A percentile compares a stretch with the other conserved stretches of the same genome.
Evolutionary conservation across 2,113 vertebrate species (phyloP).

Genomic region (Hipposideros armiger): DNA sequence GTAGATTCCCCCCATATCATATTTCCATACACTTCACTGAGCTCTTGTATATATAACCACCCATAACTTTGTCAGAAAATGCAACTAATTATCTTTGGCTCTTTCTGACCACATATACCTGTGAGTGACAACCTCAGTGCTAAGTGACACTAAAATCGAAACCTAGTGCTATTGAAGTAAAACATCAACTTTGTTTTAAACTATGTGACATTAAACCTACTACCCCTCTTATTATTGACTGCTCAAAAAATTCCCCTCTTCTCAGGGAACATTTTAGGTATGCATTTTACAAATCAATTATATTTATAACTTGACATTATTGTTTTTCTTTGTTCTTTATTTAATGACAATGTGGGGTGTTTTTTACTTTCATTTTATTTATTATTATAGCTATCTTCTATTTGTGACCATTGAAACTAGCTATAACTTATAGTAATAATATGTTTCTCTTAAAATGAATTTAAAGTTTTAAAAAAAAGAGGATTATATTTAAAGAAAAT

Average conservation of each 20-base stretch:
- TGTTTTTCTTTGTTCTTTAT: not conserved
- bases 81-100: not conserved
- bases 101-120: not conserved
- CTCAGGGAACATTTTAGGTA: slow-evolving; percentile 4
- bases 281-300: not conserved
- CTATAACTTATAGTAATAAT: not conserved
- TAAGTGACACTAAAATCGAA: not conserved
- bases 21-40: not conserved
- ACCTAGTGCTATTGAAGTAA: not conserved
- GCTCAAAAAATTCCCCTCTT: slow-evolving; percentile 8
- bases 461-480: not conserved
- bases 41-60: not conserved
- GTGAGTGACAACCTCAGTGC: not conserved
- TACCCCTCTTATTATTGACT: not conserved
- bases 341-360: not conserved
- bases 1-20: not conserved
- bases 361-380: not conserved
- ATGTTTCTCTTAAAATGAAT: not conserved
- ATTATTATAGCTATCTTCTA: not conserved
- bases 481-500: not conserved
- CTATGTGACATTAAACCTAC: slow-evolving; percentile 4
- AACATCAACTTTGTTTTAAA: slow-evolving; percentile 26
- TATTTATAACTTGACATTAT: not conserved
- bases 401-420: not conserved
- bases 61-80: not conserved